phyloP scores from a whole-genome alignment of 53 echinoderm and acorn worm species.

The Arbacia lixula region DNA sequence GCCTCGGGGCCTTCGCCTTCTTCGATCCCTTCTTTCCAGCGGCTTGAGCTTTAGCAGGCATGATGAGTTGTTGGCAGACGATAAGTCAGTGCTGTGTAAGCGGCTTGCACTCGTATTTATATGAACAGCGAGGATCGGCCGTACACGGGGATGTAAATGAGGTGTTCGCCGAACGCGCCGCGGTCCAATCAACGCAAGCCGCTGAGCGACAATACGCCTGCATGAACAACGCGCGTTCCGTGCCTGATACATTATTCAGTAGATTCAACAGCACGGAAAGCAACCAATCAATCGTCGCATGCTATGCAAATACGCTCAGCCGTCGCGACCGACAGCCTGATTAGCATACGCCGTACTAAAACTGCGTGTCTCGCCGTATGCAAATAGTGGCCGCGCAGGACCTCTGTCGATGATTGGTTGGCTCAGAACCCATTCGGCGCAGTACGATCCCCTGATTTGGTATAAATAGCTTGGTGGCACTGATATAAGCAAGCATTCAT shows the following conservation, averaged over 20 bases:
- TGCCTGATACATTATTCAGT: constrained; percentile 6
- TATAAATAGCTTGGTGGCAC: constrained; percentile 9
- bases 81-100: not conserved
- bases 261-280: constrained; percentile 2
- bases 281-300: not conserved
- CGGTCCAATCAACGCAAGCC: constrained; percentile 26
- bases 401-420: not conserved
- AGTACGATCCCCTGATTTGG: not conserved
- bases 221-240: not conserved
- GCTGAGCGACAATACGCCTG: not conserved
- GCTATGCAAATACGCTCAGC: not conserved
- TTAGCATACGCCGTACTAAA: constrained; percentile 3
- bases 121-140: constrained; percentile 21
- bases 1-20: constrained; percentile 69
- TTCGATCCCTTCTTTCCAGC: constrained; percentile 85
- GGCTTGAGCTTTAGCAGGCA: constrained; percentile 76
- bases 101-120: constrained; percentile 21
- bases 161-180: too few species aligned
- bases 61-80: constrained; percentile 55
- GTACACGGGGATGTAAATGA: constrained; percentile 14
- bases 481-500: not conserved
- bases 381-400: not conserved
- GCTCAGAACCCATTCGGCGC: not conserved
- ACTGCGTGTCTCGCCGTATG: not conserved
- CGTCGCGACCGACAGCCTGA: not conserved